Base-by-base conservation (phyloP, 2,113 vertebrate genomes). In the Saccopteryx leptura region DNA sequence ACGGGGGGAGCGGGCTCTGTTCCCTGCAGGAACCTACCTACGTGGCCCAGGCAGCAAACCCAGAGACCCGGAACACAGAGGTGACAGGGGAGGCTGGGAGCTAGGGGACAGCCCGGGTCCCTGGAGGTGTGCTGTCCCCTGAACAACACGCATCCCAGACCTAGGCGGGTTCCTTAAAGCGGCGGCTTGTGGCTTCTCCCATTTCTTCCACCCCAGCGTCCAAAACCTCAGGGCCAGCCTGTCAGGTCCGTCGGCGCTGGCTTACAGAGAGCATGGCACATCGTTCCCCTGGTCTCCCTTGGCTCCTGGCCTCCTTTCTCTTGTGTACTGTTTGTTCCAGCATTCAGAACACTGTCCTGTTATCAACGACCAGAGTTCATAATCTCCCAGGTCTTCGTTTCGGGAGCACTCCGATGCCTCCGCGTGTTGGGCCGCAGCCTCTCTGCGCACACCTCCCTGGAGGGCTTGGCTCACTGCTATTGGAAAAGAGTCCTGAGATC, bases 241-340 rank as follows among this genome's bases (percentile, higher is more conserved):
- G 26, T 74, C 56, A 28, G 81, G 39, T 2, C 13, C 5, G 58
- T 90, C 87, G 81, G 71, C 76, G 88, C 88, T 71, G 94, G 69
- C 69, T 80, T 93, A 93, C 91, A 91, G 15, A 89, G 90, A 93
- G 39, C 87, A 85, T 93, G 60, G 39, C 66, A 66, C 54, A 78
- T n/a, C 71, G 69, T 61, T 91, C 75, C 74, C 78, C 76, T 33
- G 65, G 71, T 93, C 54, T 76, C 39, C 4, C 68, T 61, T 78
- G 63, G 79, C 46, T 50, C n/a, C 63, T 50, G n/a, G 83, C 54
- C 88, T 74, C 71, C 52, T 31, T 66, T 63, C 7, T 39, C 50
- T 31, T 11, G 63, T 14, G 13, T 52, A 39, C 79, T 71, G 2
- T 28, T 81, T 72, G 54, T 82, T 90, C 63, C 58, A 92, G 19